Percentiles rank a stretch among this genome's conserved stretches.
These are phyloP conservation scores for Syrphus vitripennis DNA, from an alignment of 2,888 invertebrate species.

Conservation along the genomic window DNA sequence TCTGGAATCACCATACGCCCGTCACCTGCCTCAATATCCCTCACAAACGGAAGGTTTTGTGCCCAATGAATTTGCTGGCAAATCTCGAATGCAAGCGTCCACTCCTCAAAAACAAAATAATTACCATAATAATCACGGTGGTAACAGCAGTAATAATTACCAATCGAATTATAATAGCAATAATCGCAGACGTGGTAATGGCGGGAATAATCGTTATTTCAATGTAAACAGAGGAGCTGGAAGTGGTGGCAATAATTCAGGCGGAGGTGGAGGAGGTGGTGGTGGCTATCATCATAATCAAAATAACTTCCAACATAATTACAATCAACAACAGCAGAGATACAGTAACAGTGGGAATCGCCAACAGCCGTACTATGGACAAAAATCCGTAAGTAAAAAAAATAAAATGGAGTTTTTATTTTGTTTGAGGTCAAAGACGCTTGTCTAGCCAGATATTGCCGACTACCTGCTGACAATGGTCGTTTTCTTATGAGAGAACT, in stretches of 20 bases:
- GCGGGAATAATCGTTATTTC: conserved; percentile 63
- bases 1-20: conserved; percentile 75
- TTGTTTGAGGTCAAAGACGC: not conserved
- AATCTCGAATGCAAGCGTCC: conserved; percentile 17
- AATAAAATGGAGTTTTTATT: not conserved
- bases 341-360: conserved; percentile 55
- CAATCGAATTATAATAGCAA: conserved; percentile 10
- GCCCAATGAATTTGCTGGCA: conserved; percentile 75
- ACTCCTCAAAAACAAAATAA: conserved; percentile 61
- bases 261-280: conserved; percentile 6
- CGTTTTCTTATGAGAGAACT: not conserved
- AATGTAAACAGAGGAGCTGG: conserved; percentile 28
- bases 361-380: conserved; percentile 50
- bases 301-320: conserved; percentile 11
- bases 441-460: not conserved
- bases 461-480: not conserved
- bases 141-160: conserved; percentile 57
- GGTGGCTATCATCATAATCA: not conserved
- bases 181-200: conserved; percentile 39
- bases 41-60: conserved; percentile 77
- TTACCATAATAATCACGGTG: conserved; percentile 19
- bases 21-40: conserved; percentile 75
- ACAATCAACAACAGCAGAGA: conserved; percentile 29
- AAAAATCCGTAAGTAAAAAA: conserved; percentile 44
- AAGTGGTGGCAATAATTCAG: conserved; percentile 15